Evolutionary conservation across 2,888 invertebrate genomes (phyloP), one percentile per base, ranked within the genome.

Genomic region (Labia minor): DNA sequence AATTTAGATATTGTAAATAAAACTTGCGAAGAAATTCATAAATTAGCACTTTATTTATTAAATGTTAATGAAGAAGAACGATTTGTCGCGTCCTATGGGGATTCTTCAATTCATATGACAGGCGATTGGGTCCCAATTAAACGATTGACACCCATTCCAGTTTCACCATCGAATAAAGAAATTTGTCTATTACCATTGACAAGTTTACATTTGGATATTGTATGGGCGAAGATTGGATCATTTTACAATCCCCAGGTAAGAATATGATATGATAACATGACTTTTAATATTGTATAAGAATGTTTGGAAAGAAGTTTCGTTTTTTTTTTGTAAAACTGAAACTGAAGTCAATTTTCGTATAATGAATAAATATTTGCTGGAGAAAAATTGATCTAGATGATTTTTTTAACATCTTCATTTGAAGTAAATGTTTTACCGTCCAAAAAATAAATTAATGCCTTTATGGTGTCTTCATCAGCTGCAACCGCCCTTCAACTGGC

Each of bases 51-150:
- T 16, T 67, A 72, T 19, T 62, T 74, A 1, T 67, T 77, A 18
- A 66, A 76, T 11, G 72, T 72, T 14, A 69, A 74, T 21, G 69
- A 74, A 67, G 49, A 49, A 49, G 49, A 49, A 69, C 63, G 70
- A 72, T 21, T 75, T 67, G 74, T 82, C 33, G 81, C 82, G 0
- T 78, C 78, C 68, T 79, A 77, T 70, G 84, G 84, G 6, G 82
- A 82, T 71, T 77, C 82, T 1, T 74, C 77, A 65, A 74, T 73
- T 19, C 74, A 75, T 18, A 73, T 76, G 67, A 71, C 74, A 1
- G 73, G 77, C 0, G 79, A 80, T 65, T 84, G 84, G 84, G 74
- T 75, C n/a, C 77, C 77, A 71, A 75, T 83, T 63, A 67, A 72
- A 74, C 33, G 74, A 77, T 69, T 68, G 73, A 62, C 76, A 72